Percentiles rank a stretch among this genome's conserved stretches.
Evolutionary conservation across 1,140 invertebrate species (phyloP).

Genomic region (Lethocerus indicus): DNA sequence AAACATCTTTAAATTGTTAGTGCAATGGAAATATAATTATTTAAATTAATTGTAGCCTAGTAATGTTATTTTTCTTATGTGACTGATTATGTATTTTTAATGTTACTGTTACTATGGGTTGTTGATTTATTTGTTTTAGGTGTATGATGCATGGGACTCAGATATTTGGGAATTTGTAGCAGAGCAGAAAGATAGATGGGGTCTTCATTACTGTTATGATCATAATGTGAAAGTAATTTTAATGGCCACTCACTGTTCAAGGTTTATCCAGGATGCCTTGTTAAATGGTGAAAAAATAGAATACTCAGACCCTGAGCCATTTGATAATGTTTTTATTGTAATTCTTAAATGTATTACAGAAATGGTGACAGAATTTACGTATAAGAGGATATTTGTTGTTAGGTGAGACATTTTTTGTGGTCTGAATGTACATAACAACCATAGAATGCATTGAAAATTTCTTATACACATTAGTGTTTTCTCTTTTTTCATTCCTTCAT

Average conservation of each 20-base stretch:
- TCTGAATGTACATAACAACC: no score
- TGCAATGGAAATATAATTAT: neutral
- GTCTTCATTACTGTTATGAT: conserved; percentile 11
- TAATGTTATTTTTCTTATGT: no score
- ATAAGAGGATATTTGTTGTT: no score
- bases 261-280: conserved; percentile 11
- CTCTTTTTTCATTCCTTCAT: no score
- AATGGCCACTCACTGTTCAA: conserved; percentile 12
- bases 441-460: no score
- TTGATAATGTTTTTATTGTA: conserved; percentile 1
- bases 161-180: conserved; percentile 11
- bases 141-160: conserved; percentile 18
- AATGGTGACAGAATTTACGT: no score
- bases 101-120: no score
- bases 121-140: conserved; percentile 16
- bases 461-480: no score
- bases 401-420: no score
- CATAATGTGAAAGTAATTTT: conserved; percentile 13
- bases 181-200: conserved; percentile 10
- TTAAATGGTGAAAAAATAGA: conserved; percentile 4
- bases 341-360: no score
- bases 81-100: no score
- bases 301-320: conserved; percentile 6
- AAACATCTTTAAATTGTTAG: conserved; percentile 4
- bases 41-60: neutral